Conservation (phyloP, 1,140 invertebrate genomes). For the Bombus impatiens region DNA sequence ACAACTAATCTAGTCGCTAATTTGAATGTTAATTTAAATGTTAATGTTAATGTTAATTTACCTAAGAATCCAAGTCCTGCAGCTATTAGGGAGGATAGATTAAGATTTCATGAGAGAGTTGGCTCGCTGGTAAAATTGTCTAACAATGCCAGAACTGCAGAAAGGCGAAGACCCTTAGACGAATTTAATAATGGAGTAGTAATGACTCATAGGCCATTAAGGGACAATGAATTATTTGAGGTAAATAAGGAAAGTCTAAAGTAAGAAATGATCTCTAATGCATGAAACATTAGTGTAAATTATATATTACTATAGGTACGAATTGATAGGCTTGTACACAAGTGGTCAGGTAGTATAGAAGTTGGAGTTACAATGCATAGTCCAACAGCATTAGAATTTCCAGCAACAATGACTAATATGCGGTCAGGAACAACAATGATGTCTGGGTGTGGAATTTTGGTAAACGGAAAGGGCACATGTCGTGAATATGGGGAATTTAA, state of each 20-base stretch:
- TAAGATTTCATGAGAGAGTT: conserved; percentile 94
- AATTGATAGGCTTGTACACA: conserved; percentile 94
- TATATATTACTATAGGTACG: conserved; percentile 84
- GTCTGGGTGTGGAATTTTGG: conserved; percentile 97
- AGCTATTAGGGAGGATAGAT: conserved; percentile 83
- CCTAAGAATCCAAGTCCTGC: conserved; percentile 78
- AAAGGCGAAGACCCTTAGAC: conserved; percentile 93
- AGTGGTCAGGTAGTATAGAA: conserved; percentile 97
- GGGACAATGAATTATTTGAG: conserved; percentile 96
- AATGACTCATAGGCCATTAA: conserved; percentile 93
- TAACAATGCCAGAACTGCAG: conserved; percentile 91
- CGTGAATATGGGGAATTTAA: conserved; percentile 97
- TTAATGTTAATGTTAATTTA: conserved; percentile 81
- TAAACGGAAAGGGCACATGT: conserved; percentile 96
- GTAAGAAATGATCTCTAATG: conserved; percentile 10
- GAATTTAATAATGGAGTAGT: conserved; percentile 97
- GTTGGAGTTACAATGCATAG: conserved; percentile 97
- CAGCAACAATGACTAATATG: conserved; percentile 99
- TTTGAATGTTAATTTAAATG: conserved; percentile 81
- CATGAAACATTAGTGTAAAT: conserved; percentile 2
- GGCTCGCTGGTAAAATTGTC: conserved; percentile 95
- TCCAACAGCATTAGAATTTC: conserved; percentile 94
- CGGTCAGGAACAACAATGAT: conserved; percentile 97
- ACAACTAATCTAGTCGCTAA: conserved; percentile 79
- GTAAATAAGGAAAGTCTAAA: conserved; percentile 79